Evolutionary conservation across 2,113 vertebrate species (phyloP).

Genomic region (Lagopus muta): DNA sequence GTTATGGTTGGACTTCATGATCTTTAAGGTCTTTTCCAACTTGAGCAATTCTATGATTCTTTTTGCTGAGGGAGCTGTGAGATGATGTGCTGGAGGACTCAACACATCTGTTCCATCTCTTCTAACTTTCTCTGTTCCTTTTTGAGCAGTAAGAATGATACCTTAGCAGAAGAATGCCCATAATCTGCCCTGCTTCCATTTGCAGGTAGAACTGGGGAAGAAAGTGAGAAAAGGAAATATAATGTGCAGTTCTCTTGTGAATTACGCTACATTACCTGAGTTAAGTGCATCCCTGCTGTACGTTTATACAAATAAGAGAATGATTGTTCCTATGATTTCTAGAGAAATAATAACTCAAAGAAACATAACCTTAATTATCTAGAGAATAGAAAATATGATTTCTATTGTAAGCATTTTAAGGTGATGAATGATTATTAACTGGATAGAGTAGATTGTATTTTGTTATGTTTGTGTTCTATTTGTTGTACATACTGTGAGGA

Average conservation of each 20-base stretch:
- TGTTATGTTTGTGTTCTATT: constrained; percentile 63
- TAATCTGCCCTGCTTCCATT: constrained; percentile 25
- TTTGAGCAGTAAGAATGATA: not conserved
- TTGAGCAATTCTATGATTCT: not conserved
- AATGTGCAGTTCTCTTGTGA: constrained; percentile 25
- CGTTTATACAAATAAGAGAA: not conserved
- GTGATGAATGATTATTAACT: constrained; percentile 72
- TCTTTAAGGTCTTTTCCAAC: too few relatives aligned
- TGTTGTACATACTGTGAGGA: constrained; percentile 40
- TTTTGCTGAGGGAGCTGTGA: not conserved
- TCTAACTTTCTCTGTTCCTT: not conserved
- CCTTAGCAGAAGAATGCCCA: not conserved
- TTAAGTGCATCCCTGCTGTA: constrained; percentile 21
- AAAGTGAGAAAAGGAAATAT: constrained; percentile 52
- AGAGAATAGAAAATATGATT: constrained; percentile 52
- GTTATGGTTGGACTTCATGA: too few relatives aligned
- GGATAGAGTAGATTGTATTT: constrained; percentile 34
- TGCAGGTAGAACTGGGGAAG: not conserved
- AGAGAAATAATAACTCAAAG: constrained; percentile 80
- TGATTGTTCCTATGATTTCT: constrained; percentile 72
- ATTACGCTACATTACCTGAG: constrained; percentile 33
- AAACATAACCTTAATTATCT: constrained; percentile 14
- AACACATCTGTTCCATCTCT: constrained; percentile 3
- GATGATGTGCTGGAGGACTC: not conserved
- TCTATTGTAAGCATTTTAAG: not conserved